Percentiles rank a stretch among this genome's conserved stretches.
phyloP scores from a whole-genome alignment of 2,113 vertebrate genomes.

The Syngnathoides biaculeatus region DNA sequence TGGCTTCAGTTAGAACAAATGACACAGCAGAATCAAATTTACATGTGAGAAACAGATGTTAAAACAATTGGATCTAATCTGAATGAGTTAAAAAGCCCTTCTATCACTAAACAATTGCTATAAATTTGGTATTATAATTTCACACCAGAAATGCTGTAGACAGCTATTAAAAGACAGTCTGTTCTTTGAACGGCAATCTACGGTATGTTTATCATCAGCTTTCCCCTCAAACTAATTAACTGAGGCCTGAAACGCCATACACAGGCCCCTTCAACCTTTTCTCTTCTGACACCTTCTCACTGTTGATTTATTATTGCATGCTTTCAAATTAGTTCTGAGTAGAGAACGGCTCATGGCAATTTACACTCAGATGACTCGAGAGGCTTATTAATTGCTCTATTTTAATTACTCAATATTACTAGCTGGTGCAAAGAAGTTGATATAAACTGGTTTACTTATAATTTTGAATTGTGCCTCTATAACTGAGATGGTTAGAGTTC shows the following conservation, averaged over 20 bases:
- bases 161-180: conserved; percentile 44
- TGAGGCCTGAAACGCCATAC: conserved; percentile 54
- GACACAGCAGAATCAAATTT: neutral
- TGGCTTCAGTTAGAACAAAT: neutral
- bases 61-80: neutral
- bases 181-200: conserved; percentile 37
- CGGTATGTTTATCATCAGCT: conserved; percentile 53
- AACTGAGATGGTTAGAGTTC: conserved; percentile 14
- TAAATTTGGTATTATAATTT: conserved; percentile 12
- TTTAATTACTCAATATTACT: conserved; percentile 59
- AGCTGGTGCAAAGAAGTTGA: conserved; percentile 8
- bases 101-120: neutral
- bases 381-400: conserved; percentile 53
- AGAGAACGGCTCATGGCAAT: conserved; percentile 50
- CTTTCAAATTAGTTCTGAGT: conserved; percentile 56
- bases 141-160: conserved; percentile 25
- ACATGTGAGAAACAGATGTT: neutral
- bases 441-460: conserved; percentile 21
- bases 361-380: conserved; percentile 51
- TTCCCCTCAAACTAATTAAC: conserved; percentile 59
- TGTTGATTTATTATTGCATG: conserved; percentile 57
- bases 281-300: conserved; percentile 38
- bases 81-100: neutral
- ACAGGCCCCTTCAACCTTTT: conserved; percentile 38
- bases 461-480: conserved; percentile 4